phyloP scores from a whole-genome alignment of 2,888 invertebrate genomes.

The Polydrusus tereticollis region DNA sequence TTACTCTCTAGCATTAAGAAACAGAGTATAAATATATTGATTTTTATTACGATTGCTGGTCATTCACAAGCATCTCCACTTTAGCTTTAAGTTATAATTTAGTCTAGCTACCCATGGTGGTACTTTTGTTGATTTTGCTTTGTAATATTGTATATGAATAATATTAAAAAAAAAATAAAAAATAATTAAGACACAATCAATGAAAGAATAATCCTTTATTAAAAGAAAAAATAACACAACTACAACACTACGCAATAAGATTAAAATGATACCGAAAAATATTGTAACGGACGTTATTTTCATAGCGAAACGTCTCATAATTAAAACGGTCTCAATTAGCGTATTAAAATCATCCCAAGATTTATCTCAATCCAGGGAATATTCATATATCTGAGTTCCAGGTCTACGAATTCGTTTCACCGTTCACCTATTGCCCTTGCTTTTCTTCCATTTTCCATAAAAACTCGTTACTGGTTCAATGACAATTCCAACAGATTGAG shows the following conservation, averaged over 20 bases:
- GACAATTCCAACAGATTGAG: conserved; percentile 84
- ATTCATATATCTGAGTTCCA: conserved; percentile 14
- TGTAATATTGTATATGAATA: too few species aligned
- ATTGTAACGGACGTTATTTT: conserved; percentile 26
- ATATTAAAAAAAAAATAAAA: too few species aligned
- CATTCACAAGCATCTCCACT: too few species aligned
- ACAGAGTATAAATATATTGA: too few species aligned
- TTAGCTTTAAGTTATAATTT: too few species aligned
- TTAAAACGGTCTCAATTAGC: background rate
- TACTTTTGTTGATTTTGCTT: too few species aligned
- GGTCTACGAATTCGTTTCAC: background rate
- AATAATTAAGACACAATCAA: too few species aligned
- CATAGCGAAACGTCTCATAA: conserved; percentile 2
- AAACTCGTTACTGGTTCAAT: conserved; percentile 87
- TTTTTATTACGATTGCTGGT: too few species aligned
- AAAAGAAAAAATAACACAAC: conserved; percentile 51
- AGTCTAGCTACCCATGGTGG: too few species aligned
- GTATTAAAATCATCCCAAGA: conserved; percentile 19
- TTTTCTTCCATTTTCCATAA: conserved; percentile 87
- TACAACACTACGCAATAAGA: conserved; percentile 51
- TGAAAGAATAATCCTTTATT: conserved; percentile 48
- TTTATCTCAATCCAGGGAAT: conserved; percentile 4
- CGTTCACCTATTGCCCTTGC: conserved; percentile 69
- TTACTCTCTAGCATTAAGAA: too few species aligned
- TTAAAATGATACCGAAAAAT: conserved; percentile 51